phyloP scores from a whole-genome alignment of 2,797 vertebrate species.

The Ataeniobius toweri region DNA sequence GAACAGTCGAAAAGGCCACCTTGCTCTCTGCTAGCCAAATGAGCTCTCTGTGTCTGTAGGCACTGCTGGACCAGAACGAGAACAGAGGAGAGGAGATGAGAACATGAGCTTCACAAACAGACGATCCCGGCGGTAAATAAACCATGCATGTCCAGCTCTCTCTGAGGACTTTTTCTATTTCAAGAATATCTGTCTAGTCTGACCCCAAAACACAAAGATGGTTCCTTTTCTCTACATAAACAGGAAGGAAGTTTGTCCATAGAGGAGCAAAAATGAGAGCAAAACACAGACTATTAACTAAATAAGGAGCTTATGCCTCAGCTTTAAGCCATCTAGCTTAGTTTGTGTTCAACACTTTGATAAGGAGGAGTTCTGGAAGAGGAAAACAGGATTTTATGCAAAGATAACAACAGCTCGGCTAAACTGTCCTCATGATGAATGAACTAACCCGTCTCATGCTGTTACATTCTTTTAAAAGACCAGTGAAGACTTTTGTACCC shows the following conservation, averaged over 20 bases:
- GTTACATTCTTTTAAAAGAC: conserved; percentile 37
- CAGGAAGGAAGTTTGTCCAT: conserved; percentile 48
- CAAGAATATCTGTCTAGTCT: conserved; percentile 40
- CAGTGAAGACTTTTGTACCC: conserved; percentile 26
- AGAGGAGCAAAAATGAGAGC: conserved; percentile 32
- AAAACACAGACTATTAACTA: conserved; percentile 60
- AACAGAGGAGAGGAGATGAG: background rate
- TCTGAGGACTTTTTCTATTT: conserved; percentile 52
- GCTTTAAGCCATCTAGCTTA: conserved; percentile 4
- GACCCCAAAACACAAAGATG: conserved; percentile 60
- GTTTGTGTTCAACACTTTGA: background rate
- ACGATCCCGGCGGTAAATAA: conserved; percentile 32
- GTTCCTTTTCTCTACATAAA: conserved; percentile 65
- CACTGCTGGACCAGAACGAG: conserved; percentile 10
- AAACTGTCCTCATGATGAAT: conserved; percentile 8
- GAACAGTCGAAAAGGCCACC: conserved; percentile 22
- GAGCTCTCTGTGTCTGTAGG: conserved; percentile 39
- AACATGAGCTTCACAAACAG: conserved; percentile 5
- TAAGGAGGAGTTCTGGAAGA: conserved; percentile 3
- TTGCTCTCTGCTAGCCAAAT: conserved; percentile 21
- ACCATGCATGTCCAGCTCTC: conserved; percentile 42
- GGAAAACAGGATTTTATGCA: conserved; percentile 9
- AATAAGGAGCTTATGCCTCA: conserved; percentile 59
- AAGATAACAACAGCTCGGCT: conserved; percentile 14
- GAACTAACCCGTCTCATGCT: background rate